Evolutionary conservation across 2,113 vertebrate species (phyloP).

Genomic region (Morone chrysops): DNA sequence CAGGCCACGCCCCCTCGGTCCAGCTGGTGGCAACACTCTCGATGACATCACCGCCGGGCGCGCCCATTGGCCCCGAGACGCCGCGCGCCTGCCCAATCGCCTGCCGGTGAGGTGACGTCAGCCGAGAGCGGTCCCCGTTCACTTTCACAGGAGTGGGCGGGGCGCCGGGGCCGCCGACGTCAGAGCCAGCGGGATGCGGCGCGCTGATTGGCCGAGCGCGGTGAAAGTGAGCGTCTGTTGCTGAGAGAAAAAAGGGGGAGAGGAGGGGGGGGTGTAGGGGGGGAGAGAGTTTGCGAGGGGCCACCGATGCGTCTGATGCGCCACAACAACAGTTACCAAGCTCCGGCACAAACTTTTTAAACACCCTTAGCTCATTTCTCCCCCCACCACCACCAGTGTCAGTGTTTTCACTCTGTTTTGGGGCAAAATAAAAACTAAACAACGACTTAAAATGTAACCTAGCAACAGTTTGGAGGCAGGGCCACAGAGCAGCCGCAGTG

Average conservation of each 20-base stretch:
- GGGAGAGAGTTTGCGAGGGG: slow-evolving; percentile 40
- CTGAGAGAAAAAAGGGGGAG: slow-evolving; percentile 84
- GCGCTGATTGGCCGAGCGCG: slow-evolving; percentile 78
- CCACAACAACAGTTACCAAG: slow-evolving; percentile 1
- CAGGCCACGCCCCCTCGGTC: slow-evolving; percentile 83
- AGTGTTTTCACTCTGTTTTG: neutral
- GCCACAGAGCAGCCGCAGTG: neutral
- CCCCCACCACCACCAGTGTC: too few relatives aligned
- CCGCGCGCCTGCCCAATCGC: slow-evolving; percentile 77
- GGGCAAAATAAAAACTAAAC: neutral
- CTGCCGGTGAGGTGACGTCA: slow-evolving; percentile 81
- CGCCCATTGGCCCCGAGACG: slow-evolving; percentile 79
- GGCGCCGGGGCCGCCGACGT: slow-evolving; percentile 69
- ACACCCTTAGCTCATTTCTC: neutral
- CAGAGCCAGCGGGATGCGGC: slow-evolving; percentile 54
- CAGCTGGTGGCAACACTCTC: slow-evolving; percentile 90
- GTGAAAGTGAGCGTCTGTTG: slow-evolving; percentile 86
- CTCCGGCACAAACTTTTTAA: slow-evolving; percentile 32
- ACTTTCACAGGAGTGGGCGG: slow-evolving; percentile 75
- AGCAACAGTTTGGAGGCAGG: neutral
- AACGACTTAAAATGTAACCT: neutral
- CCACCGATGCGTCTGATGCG: slow-evolving; percentile 47
- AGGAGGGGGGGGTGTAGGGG: slow-evolving; percentile 41
- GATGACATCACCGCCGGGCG: slow-evolving; percentile 84
- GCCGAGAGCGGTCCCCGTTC: slow-evolving; percentile 69